phyloP scores from a whole-genome alignment of 2,888 invertebrate species.

The Drosophila putrida region DNA sequence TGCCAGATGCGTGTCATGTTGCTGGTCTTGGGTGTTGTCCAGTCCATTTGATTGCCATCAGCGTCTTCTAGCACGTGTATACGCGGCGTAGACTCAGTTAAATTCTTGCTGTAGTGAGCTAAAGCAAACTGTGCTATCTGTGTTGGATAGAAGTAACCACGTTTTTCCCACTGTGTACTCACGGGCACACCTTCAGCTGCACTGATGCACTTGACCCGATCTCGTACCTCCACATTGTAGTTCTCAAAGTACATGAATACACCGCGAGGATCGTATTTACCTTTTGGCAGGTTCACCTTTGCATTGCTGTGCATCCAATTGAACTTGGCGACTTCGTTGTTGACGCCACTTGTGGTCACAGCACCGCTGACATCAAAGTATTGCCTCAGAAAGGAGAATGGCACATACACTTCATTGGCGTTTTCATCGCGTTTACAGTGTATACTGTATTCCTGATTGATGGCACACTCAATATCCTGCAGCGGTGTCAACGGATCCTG shows the following conservation, averaged over 20 bases:
- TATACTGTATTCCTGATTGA: slow-evolving; percentile 94
- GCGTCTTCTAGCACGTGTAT: slow-evolving; percentile 91
- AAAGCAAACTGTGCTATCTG: slow-evolving; percentile 99
- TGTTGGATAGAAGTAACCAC: slow-evolving; percentile 98
- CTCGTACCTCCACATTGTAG: slow-evolving; percentile 98
- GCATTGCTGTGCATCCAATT: slow-evolving; percentile 98
- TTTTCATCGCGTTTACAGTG: slow-evolving; percentile 92
- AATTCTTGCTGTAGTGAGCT: slow-evolving; percentile 98
- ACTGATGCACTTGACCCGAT: slow-evolving; percentile 98
- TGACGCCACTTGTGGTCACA: slow-evolving; percentile 84
- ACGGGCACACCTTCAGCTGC: slow-evolving; percentile 97
- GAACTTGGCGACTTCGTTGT: slow-evolving; percentile 88
- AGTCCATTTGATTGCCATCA: slow-evolving; percentile 89
- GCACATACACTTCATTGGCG: slow-evolving; percentile 92
- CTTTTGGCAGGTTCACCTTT: slow-evolving; percentile 94
- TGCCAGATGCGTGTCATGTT: slow-evolving; percentile 88
- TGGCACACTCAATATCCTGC: slow-evolving; percentile 93
- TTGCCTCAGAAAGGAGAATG: slow-evolving; percentile 96
- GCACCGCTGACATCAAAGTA: slow-evolving; percentile 98
- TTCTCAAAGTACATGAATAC: slow-evolving; percentile 98
- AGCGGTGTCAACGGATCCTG: slow-evolving; percentile 47
- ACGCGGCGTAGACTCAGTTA: slow-evolving; percentile 93
- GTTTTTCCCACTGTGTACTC: slow-evolving; percentile 98
- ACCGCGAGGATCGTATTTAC: slow-evolving; percentile 94
- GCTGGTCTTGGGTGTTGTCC: slow-evolving; percentile 91